Evolutionary conservation across 2,113 vertebrate species (phyloP), one percentile per base, ranked within the genome.

Genomic region (Chloroceryle aenea): DNA sequence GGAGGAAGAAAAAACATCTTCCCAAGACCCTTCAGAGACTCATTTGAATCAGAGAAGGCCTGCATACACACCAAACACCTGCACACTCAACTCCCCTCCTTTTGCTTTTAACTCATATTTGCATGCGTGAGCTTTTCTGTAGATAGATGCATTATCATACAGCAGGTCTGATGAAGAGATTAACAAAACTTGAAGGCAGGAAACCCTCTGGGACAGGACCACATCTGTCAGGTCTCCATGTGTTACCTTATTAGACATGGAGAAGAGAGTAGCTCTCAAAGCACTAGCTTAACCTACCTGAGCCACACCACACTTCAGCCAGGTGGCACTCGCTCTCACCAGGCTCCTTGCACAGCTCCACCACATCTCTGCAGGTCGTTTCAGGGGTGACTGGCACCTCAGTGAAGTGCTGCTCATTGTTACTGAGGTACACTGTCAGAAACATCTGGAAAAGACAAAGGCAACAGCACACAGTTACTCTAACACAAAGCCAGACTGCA

Each of bases 371-470:
- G 97, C 99, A 99, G 34, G 98, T 95, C 0, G 99, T 99, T 84
- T 99, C 99, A 0, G 99, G 99, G 14, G 99, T 99, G 64, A 99
- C 98, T 2, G 99, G 99, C 58, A 99, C 99, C 98, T 99, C 99
- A 2, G 99, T 99, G 97, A 99, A 99, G 97, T 99, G 99, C 96
- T 99, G 99, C 97, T 99, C 99, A 6, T 99, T 99, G 98, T 99
- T 99, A 97, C 99, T 99, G 98, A 99, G 99, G 98, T 99, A 99
- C 92, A 99, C 99, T 0, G 99, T 99, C 88, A 99, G 98, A 97
- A 99, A 99, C 99, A 99, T 99, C 99, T 99, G 89, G 38, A 97
- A 89, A 21, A 94, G 22, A 94, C 32, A 95, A 59, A 93, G 53
- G 61, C 43, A 91, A 42, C 79, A 76, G 56, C 32, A 58, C 50